Evolutionary conservation across 2,888 invertebrate species (phyloP).

Genomic region (Nemoura dubitans): DNA sequence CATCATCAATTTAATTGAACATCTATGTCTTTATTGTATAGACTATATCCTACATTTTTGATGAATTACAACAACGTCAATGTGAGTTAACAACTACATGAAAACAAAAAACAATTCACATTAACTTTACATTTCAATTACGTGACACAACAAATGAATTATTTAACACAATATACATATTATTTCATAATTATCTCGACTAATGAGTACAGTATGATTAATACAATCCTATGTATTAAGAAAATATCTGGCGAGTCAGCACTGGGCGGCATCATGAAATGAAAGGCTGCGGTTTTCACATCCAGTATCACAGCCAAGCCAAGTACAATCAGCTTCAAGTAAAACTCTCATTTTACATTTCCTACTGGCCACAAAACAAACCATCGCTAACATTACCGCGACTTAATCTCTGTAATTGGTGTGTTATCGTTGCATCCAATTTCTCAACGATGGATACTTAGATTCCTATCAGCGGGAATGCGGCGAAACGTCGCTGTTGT

Average conservation of each 20-base stretch:
- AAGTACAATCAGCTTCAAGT: constrained; percentile 14
- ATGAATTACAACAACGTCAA: not conserved
- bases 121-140: constrained; percentile 10
- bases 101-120: not conserved
- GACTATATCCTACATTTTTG: not conserved
- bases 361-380: not conserved
- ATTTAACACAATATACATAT: constrained; percentile 77
- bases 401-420: not conserved
- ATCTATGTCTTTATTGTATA: not conserved
- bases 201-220: not conserved
- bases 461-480: not conserved
- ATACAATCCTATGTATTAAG: constrained; percentile 14
- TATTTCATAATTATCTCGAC: not conserved
- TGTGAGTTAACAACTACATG: not conserved
- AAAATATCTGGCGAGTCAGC: constrained; percentile 32
- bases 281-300: constrained; percentile 25
- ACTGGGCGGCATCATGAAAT: constrained; percentile 34
- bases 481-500: not conserved
- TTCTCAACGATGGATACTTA: not conserved
- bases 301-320: constrained; percentile 21
- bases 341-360: not conserved
- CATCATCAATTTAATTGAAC: not conserved
- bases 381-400: not conserved
- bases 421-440: not conserved
- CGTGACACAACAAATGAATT: constrained; percentile 78